Conservation (phyloP, 2,113 vertebrate genomes). For the Steatornis caripensis region DNA sequence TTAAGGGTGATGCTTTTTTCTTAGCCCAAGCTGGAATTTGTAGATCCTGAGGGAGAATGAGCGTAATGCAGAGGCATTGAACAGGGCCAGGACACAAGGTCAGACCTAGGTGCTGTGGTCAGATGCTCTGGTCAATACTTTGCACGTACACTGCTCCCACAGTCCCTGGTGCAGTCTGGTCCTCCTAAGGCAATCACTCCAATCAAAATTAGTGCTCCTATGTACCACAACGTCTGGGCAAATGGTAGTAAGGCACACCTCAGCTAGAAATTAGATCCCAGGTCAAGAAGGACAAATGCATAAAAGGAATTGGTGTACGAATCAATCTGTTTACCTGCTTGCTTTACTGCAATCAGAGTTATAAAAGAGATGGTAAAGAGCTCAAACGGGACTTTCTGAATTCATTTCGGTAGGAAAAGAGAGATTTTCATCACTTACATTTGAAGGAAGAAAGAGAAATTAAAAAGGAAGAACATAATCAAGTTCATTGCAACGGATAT, state of each 20-base stretch:
- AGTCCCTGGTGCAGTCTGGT: not conserved
- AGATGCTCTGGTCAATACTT: not conserved
- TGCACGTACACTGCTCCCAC: too few species aligned
- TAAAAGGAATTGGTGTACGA: not conserved
- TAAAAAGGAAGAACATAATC: not conserved
- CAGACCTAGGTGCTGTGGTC: not conserved
- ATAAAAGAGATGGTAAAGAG: not conserved
- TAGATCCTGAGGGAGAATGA: not conserved
- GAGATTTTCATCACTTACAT: not conserved
- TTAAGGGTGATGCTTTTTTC: not conserved
- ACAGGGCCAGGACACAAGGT: not conserved
- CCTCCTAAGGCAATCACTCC: rapidly evolving
- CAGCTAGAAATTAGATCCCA: not conserved
- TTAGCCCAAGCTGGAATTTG: not conserved
- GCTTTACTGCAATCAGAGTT: not conserved
- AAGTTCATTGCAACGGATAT: not conserved
- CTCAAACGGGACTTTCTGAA: not conserved
- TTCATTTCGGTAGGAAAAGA: not conserved
- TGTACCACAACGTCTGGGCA: not conserved
- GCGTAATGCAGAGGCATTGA: not conserved
- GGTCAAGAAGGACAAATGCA: not conserved
- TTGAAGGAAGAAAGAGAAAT: not conserved
- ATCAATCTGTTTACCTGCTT: not conserved
- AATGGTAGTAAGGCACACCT: not conserved
- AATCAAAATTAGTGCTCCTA: not conserved